Percentiles rank a stretch among this genome's conserved stretches.
Conservation (phyloP, 1,140 invertebrate species). For the Rhopalosiphum padi region DNA sequence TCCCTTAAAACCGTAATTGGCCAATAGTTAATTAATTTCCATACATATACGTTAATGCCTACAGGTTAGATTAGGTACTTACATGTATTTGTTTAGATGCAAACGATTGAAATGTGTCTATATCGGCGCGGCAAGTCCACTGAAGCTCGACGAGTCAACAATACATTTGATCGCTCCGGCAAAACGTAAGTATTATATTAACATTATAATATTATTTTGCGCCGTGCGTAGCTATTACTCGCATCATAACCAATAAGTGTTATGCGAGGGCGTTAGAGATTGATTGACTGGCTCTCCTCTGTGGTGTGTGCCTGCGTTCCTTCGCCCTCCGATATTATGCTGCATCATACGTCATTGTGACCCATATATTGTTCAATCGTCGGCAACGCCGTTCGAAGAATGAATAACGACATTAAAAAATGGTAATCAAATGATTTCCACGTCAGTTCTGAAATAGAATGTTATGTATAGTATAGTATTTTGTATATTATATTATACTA, state of each 20-base stretch:
- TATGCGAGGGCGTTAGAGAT: background rate
- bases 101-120: background rate
- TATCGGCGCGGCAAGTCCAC: background rate
- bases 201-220: background rate
- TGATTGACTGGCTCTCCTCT: conserved; percentile 32
- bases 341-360: conserved; percentile 39
- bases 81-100: background rate
- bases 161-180: background rate
- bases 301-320: background rate
- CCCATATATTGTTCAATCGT: background rate
- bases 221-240: background rate
- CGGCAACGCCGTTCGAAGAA: background rate
- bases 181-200: background rate
- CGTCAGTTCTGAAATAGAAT: background rate
- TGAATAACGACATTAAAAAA: background rate
- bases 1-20: background rate
- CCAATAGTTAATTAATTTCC: background rate
- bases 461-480: background rate
- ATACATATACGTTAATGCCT: no score
- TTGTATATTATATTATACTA: background rate
- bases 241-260: background rate
- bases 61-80: background rate
- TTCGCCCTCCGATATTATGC: background rate
- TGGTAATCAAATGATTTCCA: background rate
- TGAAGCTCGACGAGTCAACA: background rate